Base-by-base conservation (phyloP, 2,888 invertebrate genomes). In the Apamea sordens region DNA sequence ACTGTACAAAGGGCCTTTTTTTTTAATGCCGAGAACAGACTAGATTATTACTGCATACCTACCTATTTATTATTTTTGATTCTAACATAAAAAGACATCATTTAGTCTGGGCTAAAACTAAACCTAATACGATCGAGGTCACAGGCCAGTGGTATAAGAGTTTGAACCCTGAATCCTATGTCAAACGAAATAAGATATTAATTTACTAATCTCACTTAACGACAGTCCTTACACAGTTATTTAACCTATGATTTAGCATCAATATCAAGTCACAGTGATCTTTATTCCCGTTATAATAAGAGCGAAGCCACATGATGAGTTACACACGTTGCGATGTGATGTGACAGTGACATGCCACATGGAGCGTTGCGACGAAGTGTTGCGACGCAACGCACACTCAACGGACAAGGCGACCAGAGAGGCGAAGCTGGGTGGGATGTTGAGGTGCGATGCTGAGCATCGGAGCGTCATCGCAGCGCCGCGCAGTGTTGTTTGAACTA, bases 101-200 rank as follows among this genome's bases (percentile, higher is more conserved):
- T n/a, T n/a, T n/a, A n/a, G n/a, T n/a, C n/a, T n/a, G n/a, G n/a
- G n/a, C n/a, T n/a, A n/a, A n/a, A n/a, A n/a, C 63, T 59, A 70
- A 78, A 76, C 82, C 76, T 85, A 85, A 79, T 83, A 83, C 79
- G 79, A 85, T 76, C 83, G 73, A 86, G 85, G 85, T 86, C 83
- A 85, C 82, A 70, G 41, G 41, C 41, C 41, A 41, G 41, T 41
- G 41, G 41, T 41, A 41, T 3, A 41, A 41, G 0, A 7, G 41
- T 41, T 41, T 21, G 21, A 21, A 53, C 3, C 8, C 21, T 8
- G 8, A 53, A 8, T 10, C 53, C 53, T 53, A n/a, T n/a, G n/a
- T 53, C 21, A 53, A 21, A 53, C 21, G 53, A 56, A 24, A 56
- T 24, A 53, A 24, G 8, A 0, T 56, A 24, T 24, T 24, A 0